These are phyloP conservation scores for Allobates femoralis DNA, from an alignment of 2,797 vertebrate genomes.

Conservation along the genomic window DNA sequence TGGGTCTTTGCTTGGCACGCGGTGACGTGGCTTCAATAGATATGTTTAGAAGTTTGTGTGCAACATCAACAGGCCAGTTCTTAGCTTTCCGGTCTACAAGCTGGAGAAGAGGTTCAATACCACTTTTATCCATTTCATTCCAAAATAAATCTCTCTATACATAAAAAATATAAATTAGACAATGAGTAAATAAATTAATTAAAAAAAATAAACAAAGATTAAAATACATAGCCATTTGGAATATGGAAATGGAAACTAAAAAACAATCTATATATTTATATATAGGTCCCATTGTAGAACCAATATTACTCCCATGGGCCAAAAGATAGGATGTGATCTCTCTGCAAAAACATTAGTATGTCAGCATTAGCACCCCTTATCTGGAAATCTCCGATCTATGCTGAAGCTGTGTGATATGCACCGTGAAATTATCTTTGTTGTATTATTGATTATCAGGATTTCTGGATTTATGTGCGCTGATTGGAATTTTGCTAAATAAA, in stretches of 20 bases:
- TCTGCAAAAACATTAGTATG: neutral
- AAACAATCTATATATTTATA: neutral
- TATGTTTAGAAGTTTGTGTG: conserved; percentile 71
- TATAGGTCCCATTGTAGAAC: no score
- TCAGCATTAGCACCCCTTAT: neutral
- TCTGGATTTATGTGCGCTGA: no score
- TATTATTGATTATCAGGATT: no score
- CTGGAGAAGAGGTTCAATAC: conserved; percentile 72
- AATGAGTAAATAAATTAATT: neutral
- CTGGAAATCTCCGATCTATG: neutral
- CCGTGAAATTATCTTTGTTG: no score
- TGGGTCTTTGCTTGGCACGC: conserved; percentile 70
- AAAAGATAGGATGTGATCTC: no score
- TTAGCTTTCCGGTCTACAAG: conserved; percentile 73
- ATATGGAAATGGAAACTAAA: neutral
- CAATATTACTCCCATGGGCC: neutral
- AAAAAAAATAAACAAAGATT: neutral
- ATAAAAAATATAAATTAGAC: conserved; percentile 37
- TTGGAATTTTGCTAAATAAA: no score
- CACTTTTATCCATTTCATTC: conserved; percentile 72
- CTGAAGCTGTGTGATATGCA: neutral
- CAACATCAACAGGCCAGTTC: conserved; percentile 69
- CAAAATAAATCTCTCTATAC: conserved; percentile 73
- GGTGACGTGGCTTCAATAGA: conserved; percentile 68
- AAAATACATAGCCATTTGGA: neutral